These are phyloP conservation scores for Euthynnus affinis DNA, from an alignment of 2,797 vertebrate species.

Conservation along the genomic window DNA sequence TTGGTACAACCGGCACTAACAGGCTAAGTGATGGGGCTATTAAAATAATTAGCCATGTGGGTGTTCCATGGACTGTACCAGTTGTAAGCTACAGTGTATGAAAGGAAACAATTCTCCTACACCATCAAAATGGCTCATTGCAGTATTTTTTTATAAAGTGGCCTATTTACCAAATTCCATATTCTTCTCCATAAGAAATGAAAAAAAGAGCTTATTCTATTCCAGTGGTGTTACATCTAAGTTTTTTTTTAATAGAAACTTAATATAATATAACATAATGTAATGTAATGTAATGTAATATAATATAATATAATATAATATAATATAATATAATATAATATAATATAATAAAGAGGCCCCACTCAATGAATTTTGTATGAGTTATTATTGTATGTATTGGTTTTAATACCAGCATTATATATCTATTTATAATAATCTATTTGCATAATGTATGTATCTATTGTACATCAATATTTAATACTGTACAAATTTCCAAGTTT, in stretches of 20 bases:
- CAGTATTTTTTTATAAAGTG: background rate
- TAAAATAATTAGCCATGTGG: conserved; percentile 32
- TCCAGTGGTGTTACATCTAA: background rate
- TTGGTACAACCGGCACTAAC: background rate
- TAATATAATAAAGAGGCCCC: background rate
- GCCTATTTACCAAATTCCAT: conserved; percentile 8
- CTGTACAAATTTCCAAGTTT: background rate
- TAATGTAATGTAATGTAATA: too few species aligned
- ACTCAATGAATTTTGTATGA: background rate
- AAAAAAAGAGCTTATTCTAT: background rate
- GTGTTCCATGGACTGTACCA: conserved; percentile 7
- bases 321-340: background rate
- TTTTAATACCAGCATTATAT: background rate
- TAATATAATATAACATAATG: background rate
- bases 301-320: background rate
- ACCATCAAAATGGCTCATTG: conserved; percentile 1
- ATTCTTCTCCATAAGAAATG: background rate
- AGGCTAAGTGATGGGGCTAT: background rate
- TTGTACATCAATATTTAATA: background rate
- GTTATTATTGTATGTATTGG: background rate
- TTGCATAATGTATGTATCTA: background rate
- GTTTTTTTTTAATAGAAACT: conserved; percentile 1
- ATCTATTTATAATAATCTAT: background rate
- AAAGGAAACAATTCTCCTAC: background rate
- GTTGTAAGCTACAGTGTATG: conserved; percentile 9